A percentile compares a stretch with the other conserved stretches of the same genome.
Evolutionary conservation across 2,888 invertebrate species (phyloP).

Genomic region (Bellardia bayeri): DNA sequence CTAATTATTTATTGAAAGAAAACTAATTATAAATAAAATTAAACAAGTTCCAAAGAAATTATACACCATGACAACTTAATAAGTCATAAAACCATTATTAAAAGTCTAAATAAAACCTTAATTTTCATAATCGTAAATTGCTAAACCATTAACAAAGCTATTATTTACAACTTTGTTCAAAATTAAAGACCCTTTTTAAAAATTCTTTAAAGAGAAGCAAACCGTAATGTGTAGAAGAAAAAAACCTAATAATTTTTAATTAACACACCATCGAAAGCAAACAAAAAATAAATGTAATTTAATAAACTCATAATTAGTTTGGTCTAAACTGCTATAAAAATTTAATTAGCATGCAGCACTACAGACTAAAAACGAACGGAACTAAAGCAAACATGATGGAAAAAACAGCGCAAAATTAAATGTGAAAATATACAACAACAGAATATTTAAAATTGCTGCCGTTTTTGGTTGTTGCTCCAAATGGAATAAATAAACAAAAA

Average conservation of each 20-base stretch:
- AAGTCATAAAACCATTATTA: background rate
- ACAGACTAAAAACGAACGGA: background rate
- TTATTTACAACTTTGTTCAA: background rate
- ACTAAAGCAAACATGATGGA: background rate
- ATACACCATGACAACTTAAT: background rate
- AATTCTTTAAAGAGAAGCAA: background rate
- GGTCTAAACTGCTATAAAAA: slow-evolving; percentile 43
- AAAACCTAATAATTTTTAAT: slow-evolving; percentile 43
- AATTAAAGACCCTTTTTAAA: background rate
- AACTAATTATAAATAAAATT: no score
- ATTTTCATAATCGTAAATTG: background rate
- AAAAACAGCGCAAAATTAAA: background rate
- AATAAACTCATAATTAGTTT: slow-evolving; percentile 65
- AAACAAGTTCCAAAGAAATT: background rate
- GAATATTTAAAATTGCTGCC: background rate
- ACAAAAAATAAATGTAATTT: slow-evolving; percentile 55
- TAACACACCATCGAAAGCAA: slow-evolving; percentile 27
- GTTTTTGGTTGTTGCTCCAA: background rate
- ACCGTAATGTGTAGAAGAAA: background rate
- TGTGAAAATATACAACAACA: slow-evolving; percentile 8
- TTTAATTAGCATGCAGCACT: slow-evolving; percentile 60
- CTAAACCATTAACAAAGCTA: background rate
- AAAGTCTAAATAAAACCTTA: background rate
- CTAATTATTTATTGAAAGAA: no score
- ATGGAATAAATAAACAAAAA: background rate